Percentiles rank a stretch among this genome's conserved stretches.
These are phyloP conservation scores for Ochotona curzoniae DNA, from an alignment of 2,113 vertebrate genomes.

Conservation along the genomic window DNA sequence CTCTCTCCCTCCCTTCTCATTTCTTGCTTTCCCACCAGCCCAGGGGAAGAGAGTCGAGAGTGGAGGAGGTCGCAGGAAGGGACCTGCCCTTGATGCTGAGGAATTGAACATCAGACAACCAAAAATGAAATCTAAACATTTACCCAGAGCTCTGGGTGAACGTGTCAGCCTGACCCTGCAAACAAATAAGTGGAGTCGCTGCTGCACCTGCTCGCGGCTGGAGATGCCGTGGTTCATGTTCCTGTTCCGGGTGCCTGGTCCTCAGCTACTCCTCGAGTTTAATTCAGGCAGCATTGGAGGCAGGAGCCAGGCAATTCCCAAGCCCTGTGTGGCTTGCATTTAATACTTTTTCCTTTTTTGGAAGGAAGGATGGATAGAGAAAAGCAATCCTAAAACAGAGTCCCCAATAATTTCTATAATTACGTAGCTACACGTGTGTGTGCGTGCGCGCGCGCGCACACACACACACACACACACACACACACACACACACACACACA, in stretches of 20 bases:
- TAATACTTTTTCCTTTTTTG: not conserved
- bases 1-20: not conserved
- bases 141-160: constrained; percentile 69
- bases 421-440: not conserved
- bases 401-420: not conserved
- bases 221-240: not conserved
- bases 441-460: not conserved
- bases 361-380: not conserved
- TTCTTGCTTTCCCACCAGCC: not conserved
- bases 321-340: not conserved
- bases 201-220: constrained; percentile 31
- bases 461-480: not conserved
- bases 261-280: not conserved
- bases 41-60: not conserved
- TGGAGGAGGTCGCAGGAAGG: not conserved
- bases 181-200: constrained; percentile 11
- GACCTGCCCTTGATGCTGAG: constrained; percentile 34
- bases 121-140: constrained; percentile 78
- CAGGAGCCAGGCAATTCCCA: not conserved
- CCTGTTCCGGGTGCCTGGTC: too few relatives aligned
- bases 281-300: not conserved
- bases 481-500: not conserved
- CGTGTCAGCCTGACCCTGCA: constrained; percentile 69
- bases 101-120: not conserved
- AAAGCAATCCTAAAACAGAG: not conserved